A percentile compares a stretch with the other conserved stretches of the same genome.
phyloP scores from a whole-genome alignment of 2,113 vertebrate genomes.

The Cebidichthys violaceus region DNA sequence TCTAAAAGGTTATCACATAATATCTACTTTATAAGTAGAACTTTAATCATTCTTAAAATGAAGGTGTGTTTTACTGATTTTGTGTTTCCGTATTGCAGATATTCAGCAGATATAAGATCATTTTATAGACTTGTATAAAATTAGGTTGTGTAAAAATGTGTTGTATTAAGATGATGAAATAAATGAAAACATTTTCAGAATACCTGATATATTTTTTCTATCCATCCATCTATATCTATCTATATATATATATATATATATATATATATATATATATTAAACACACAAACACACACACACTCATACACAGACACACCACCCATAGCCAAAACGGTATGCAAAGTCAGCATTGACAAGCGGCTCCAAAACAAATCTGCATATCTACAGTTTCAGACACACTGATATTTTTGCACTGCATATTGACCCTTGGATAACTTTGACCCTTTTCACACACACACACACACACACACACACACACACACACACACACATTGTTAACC shows the following conservation, averaged over 20 bases:
- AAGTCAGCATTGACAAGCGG: conserved; percentile 60
- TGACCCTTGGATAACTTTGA: neutral
- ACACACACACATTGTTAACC: too few relatives aligned
- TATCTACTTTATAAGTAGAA: conserved; percentile 87
- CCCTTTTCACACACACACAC: neutral
- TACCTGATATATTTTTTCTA: neutral
- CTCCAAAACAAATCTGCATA: conserved; percentile 57
- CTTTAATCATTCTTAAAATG: conserved; percentile 25
- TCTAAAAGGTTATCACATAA: conserved; percentile 79
- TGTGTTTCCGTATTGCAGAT: conserved; percentile 42
- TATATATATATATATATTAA: conserved; percentile 7
- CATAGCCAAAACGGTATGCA: conserved; percentile 64
- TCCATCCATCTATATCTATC: neutral
- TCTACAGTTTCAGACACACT: conserved; percentile 17
- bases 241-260: neutral
- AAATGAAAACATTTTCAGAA: conserved; percentile 33
- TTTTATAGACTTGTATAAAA: conserved; percentile 8
- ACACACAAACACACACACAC: conserved; percentile 36
- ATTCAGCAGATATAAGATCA: conserved; percentile 12
- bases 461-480: too few relatives aligned
- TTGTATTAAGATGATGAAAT: conserved; percentile 44
- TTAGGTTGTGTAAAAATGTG: conserved; percentile 27
- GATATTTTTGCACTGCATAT: neutral
- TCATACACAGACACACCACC: conserved; percentile 14
- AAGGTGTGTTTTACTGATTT: conserved; percentile 37